Base-by-base conservation (phyloP, 2,888 invertebrate genomes). In the Synergus gifuensis region DNA sequence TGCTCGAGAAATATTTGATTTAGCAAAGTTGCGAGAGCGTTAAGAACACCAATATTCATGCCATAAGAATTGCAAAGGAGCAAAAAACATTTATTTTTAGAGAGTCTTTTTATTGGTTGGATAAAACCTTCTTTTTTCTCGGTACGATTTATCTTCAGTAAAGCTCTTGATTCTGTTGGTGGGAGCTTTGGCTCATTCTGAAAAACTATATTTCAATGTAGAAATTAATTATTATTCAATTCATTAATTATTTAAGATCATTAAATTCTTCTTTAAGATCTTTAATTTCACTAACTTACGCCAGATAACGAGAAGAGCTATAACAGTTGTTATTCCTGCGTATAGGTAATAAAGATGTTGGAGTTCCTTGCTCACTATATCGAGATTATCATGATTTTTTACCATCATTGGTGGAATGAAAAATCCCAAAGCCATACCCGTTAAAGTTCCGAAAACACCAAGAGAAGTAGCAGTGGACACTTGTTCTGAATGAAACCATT, bases 11-110 rank as follows among this genome's bases (percentile, higher is more conserved):
- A 89, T 77, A 92, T 88, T 80, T 91, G 91, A 82, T 92, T 92
- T 14, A 93, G 93, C 66, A 95, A 92, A 0, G 96, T 96, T 0
- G 95, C 95, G 80, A 96, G 93, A 8, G 95, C 95, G 89, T 95
- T 96, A 89, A 95, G 95, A 18, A 94, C 95, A 1, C 96, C 96
- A n/a, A 95, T 95, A 90, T 95, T 95, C 81, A 95, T 93, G 49
- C 95, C 95, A 86, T 95, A 95, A 0, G 94, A 94, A 18, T 94
- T 84, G 42, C 94, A 92, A 14, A 95, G 92, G 2, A 94, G 87
- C 58, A 94, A 83, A 87, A 94, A 95, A 76, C 93, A 93, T 58
- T 89, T 88, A 86, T 94, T 94, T 54, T 89, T 92, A 76, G 94
- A 54, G 22, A 85, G 84, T n/a, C 93, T 92, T 82, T 88, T 88